These are phyloP conservation scores for Callyntrura sp. DNA, from an alignment of 2,888 invertebrate species.

Conservation along the genomic window DNA sequence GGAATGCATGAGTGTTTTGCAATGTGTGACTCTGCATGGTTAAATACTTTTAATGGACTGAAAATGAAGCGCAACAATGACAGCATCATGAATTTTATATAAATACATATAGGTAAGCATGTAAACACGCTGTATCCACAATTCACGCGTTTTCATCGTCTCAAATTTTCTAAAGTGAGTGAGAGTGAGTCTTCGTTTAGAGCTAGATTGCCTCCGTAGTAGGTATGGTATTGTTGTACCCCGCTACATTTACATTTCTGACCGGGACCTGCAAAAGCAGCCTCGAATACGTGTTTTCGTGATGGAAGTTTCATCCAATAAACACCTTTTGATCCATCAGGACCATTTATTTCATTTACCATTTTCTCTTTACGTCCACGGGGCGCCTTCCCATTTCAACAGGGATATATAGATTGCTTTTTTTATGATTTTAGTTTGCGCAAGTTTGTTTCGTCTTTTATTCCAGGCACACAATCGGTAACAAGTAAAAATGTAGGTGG, in stretches of 20 bases:
- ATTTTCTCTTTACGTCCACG: constrained; percentile 18
- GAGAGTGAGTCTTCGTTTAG: no score
- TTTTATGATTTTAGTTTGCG: neutral
- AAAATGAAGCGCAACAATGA: constrained; percentile 9
- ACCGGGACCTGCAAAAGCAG: neutral
- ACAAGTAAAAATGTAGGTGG: neutral
- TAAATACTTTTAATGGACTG: constrained; percentile 12
- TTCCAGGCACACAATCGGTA: neutral
- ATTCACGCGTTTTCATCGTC: neutral
- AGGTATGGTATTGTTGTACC: constrained; percentile 5
- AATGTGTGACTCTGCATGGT: neutral
- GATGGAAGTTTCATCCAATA: neutral
- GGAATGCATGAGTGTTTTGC: neutral
- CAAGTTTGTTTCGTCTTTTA: neutral
- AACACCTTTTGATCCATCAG: neutral
- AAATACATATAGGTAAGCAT: no score
- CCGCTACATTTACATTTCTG: neutral
- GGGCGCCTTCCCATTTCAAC: constrained; percentile 29
- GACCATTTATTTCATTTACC: constrained; percentile 3
- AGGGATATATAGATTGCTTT: constrained; percentile 8
- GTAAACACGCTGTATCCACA: no score
- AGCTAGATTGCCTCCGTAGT: constrained; percentile 7
- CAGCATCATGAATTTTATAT: no score
- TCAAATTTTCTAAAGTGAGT: neutral
- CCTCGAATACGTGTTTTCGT: neutral